Conservation (phyloP, 2,797 vertebrate species). For the Cygnus olor region DNA sequence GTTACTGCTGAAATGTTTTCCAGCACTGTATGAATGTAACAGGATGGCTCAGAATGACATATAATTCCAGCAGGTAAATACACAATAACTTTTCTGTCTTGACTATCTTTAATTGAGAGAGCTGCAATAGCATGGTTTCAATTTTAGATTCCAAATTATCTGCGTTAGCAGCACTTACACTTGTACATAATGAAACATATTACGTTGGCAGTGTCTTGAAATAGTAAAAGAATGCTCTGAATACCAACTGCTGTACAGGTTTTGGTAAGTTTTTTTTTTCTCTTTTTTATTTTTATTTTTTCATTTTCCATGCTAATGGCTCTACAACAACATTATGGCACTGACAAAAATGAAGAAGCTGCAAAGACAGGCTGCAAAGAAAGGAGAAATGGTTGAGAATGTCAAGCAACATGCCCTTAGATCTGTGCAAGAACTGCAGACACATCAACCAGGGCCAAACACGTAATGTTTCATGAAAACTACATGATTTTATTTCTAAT, state of each 20-base stretch:
- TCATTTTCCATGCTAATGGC: conserved; percentile 53
- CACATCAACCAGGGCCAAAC: background rate
- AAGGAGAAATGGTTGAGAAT: conserved; percentile 5
- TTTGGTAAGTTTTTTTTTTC: conserved; percentile 57
- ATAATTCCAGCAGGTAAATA: conserved; percentile 61
- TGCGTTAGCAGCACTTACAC: conserved; percentile 50
- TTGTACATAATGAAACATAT: conserved; percentile 64
- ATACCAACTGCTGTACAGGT: conserved; percentile 36
- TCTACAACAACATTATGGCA: conserved; percentile 10
- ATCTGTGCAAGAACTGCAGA: background rate
- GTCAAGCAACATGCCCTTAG: background rate
- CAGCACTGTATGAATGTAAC: conserved; percentile 7
- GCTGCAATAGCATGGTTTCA: conserved; percentile 56
- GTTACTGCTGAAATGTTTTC: conserved; percentile 16
- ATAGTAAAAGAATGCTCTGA: conserved; percentile 55
- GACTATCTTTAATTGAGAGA: conserved; percentile 66
- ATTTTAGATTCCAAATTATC: conserved; percentile 69
- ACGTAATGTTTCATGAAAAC: background rate
- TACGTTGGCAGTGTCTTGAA: conserved; percentile 47
- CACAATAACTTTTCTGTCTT: conserved; percentile 55
- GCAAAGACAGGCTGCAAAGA: background rate
- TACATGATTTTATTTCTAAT: background rate
- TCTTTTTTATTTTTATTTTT: conserved; percentile 22
- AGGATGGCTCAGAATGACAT: background rate
- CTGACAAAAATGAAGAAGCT: conserved; percentile 6